A percentile compares a stretch with the other conserved stretches of the same genome.
phyloP scores from a whole-genome alignment of 2,113 vertebrate genomes.

The Mohoua ochrocephala region DNA sequence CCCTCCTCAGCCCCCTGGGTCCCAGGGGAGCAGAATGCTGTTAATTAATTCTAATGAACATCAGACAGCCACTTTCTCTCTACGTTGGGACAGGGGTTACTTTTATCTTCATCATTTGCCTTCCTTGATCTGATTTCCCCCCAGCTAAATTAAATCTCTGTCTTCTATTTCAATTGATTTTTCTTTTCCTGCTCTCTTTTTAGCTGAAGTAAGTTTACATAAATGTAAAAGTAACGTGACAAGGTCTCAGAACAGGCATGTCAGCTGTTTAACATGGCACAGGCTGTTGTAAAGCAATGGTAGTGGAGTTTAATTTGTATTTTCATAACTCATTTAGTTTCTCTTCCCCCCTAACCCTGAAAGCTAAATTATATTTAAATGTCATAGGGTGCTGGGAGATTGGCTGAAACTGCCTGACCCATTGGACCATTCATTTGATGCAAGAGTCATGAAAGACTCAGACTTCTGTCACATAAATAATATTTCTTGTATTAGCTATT shows the following conservation, averaged over 20 bases:
- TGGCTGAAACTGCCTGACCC: neutral
- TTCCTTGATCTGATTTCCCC: constrained; percentile 52
- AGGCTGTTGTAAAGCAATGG: neutral
- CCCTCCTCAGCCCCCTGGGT: neutral
- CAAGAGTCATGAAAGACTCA: neutral
- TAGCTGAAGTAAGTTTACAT: constrained; percentile 52
- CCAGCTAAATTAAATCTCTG: constrained; percentile 55
- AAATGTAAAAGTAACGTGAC: constrained; percentile 22
- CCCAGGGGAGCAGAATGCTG: neutral
- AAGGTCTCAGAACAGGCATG: neutral
- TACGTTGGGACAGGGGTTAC: neutral
- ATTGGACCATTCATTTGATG: neutral
- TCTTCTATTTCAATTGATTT: constrained; percentile 64
- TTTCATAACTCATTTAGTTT: neutral
- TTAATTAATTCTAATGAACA: constrained; percentile 65
- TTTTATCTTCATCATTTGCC: constrained; percentile 57
- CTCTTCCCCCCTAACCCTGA: neutral
- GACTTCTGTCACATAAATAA: neutral
- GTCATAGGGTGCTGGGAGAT: neutral
- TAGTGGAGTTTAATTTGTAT: constrained; percentile 11
- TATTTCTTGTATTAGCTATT: neutral
- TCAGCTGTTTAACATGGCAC: neutral
- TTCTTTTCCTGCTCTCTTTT: constrained; percentile 24
- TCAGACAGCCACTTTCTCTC: neutral
- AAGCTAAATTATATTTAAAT: constrained; percentile 5